Percentiles rank a stretch among this genome's conserved stretches.
Evolutionary conservation across 2,797 vertebrate species (phyloP).

Genomic region (Aldrovandia affinis): DNA sequence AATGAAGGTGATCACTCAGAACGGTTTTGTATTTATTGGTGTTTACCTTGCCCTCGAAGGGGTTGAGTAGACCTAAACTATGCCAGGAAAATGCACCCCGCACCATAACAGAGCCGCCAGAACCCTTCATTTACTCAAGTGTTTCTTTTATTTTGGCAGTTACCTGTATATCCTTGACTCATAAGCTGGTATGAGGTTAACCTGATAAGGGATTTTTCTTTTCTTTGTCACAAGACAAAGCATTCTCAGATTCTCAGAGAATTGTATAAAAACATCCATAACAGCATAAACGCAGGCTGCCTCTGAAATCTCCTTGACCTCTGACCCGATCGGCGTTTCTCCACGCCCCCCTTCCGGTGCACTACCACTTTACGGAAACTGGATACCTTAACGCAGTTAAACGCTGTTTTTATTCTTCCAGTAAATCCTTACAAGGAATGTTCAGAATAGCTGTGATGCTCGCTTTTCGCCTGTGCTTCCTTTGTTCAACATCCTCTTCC

Average conservation of each 20-base stretch:
- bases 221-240: no score
- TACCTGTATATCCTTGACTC: not conserved
- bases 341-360: not conserved
- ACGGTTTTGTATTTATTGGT: no score
- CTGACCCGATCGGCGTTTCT: not conserved
- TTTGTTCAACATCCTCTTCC: not conserved
- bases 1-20: no score
- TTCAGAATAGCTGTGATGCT: not conserved
- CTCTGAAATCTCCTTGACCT: not conserved
- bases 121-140: no score
- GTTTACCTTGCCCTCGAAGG: no score
- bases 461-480: not conserved
- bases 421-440: not conserved
- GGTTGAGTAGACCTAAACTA: no score
- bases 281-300: not conserved
- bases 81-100: no score
- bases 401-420: not conserved
- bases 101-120: no score
- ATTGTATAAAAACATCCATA: not conserved
- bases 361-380: slow-evolving; percentile 5
- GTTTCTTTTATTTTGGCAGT: not conserved
- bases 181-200: not conserved
- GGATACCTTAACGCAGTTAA: slow-evolving; percentile 11
- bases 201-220: no score
- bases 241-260: not conserved